Conservation (phyloP, 2,797 vertebrate genomes). For the Hippocampus kuda region DNA sequence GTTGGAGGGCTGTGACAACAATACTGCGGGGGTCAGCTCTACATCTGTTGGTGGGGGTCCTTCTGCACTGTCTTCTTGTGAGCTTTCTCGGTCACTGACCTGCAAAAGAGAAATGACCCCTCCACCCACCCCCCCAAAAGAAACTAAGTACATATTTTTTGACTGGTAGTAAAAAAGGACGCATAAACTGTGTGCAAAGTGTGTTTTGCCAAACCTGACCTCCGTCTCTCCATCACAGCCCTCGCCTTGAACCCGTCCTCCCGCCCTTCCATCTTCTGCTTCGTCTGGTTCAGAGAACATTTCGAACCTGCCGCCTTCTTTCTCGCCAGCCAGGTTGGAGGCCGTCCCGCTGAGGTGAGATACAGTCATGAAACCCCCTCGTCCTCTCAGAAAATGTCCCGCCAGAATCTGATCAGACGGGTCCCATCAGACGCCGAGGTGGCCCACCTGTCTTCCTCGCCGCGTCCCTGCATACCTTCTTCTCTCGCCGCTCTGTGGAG, state of each 20-base stretch:
- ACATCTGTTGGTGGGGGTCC: slow-evolving; percentile 30
- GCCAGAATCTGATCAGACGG: slow-evolving; percentile 42
- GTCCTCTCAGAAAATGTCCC: slow-evolving; percentile 28
- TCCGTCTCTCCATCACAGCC: slow-evolving; percentile 22
- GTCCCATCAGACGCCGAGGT: neutral
- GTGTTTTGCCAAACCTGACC: slow-evolving; percentile 2
- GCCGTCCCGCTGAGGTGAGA: slow-evolving; percentile 35
- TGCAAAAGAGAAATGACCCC: neutral
- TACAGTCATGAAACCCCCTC: slow-evolving; percentile 3
- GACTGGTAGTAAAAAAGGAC: no score
- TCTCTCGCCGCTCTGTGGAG: slow-evolving; percentile 34
- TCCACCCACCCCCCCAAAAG: no score
- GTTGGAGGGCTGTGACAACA: slow-evolving; percentile 30
- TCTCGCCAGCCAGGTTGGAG: slow-evolving; percentile 15
- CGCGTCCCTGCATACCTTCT: slow-evolving; percentile 44
- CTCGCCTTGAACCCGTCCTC: neutral
- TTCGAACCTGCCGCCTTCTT: slow-evolving; percentile 1
- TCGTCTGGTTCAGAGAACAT: slow-evolving; percentile 4
- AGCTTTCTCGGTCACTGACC: slow-evolving; percentile 19
- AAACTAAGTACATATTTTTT: no score
- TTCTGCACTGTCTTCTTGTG: slow-evolving; percentile 24
- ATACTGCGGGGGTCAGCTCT: slow-evolving; percentile 19
- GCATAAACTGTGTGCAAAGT: neutral
- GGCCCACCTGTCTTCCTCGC: slow-evolving; percentile 10
- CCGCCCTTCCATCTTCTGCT: neutral